Conservation (phyloP, 2,113 vertebrate species). For the Macquaria australasica region DNA sequence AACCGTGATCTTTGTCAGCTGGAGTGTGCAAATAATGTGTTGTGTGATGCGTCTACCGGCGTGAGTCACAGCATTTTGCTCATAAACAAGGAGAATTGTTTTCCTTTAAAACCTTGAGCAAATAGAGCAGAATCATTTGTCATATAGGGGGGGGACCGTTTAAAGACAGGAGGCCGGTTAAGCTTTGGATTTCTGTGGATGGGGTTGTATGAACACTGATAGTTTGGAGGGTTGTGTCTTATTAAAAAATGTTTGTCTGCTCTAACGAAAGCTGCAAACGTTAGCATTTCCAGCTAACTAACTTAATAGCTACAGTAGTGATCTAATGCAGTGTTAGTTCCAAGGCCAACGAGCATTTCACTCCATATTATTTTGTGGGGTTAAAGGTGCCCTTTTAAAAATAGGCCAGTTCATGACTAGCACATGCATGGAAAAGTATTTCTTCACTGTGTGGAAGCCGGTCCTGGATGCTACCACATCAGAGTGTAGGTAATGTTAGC, state of each 20-base stretch:
- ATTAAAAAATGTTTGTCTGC: neutral
- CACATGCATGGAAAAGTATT: neutral
- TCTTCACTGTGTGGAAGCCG: neutral
- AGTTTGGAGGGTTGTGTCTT: neutral
- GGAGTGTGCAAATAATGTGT: conserved; percentile 13
- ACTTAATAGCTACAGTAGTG: neutral
- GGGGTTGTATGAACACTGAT: neutral
- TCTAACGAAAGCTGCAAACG: neutral
- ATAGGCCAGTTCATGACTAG: neutral
- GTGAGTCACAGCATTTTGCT: neutral
- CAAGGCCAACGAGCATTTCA: neutral
- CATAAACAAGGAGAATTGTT: neutral
- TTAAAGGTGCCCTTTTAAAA: neutral
- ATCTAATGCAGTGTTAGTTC: neutral
- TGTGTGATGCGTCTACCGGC: neutral
- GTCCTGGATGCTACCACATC: neutral
- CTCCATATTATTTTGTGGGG: too few species aligned
- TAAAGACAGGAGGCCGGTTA: neutral
- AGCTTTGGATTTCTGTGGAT: neutral
- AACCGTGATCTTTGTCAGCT: conserved; percentile 12
- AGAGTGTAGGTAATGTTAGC: neutral
- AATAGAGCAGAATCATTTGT: neutral
- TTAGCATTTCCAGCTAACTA: neutral
- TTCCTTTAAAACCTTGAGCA: neutral
- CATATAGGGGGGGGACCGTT: neutral